Conservation (phyloP, 2,797 vertebrate genomes). For the Gobio occitaniae region DNA sequence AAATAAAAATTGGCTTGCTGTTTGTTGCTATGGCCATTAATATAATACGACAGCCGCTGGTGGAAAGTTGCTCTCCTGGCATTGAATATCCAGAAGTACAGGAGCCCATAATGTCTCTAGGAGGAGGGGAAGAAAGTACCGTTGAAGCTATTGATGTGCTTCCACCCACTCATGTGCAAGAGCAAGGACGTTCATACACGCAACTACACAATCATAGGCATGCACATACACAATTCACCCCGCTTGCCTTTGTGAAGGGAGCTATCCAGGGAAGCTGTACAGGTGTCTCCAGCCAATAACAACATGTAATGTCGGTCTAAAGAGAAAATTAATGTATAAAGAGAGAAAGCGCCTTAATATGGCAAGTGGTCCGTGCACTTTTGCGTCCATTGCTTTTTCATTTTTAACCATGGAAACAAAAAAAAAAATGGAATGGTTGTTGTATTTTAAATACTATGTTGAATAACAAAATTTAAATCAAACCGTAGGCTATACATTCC, state of each 20-base stretch:
- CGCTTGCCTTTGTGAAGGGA: slow-evolving; percentile 4
- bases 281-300: background rate
- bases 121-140: slow-evolving; percentile 7
- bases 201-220: slow-evolving; percentile 16
- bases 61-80: background rate
- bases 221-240: background rate
- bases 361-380: too few species aligned
- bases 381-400: too few species aligned
- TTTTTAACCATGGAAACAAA: too few species aligned
- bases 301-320: background rate
- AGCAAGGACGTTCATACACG: slow-evolving; percentile 19
- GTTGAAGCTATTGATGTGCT: slow-evolving; percentile 59
- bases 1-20: too few species aligned
- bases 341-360: background rate
- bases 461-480: too few species aligned
- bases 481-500: too few species aligned
- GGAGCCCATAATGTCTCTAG: background rate
- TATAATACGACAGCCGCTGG: background rate
- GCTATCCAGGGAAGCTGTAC: background rate
- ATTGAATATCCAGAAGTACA: background rate
- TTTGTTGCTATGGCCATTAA: background rate
- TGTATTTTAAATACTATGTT: too few species aligned
- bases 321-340: background rate
- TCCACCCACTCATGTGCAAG: slow-evolving; percentile 19
- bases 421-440: too few species aligned